Evolutionary conservation across 2,888 invertebrate genomes (phyloP).

Genomic region (Elysia crispata): DNA sequence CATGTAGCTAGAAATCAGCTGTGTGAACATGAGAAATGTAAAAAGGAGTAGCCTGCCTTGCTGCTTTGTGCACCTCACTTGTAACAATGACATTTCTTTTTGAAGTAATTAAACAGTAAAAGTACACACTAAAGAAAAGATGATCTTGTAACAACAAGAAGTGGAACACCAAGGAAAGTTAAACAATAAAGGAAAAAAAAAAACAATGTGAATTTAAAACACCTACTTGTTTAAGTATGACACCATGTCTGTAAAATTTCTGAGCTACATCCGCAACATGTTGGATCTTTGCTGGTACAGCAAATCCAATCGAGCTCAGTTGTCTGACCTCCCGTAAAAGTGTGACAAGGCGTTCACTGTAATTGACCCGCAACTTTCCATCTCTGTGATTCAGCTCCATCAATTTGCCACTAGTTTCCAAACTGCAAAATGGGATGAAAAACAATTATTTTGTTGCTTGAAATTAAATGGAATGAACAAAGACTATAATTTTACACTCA

Average conservation of each 20-base stretch:
- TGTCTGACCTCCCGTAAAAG: conserved; percentile 93
- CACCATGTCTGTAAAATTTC: conserved; percentile 89
- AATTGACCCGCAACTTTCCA: conserved; percentile 86
- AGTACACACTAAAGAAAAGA: no score
- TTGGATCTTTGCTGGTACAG: conserved; percentile 86
- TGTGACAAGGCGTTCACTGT: conserved; percentile 89
- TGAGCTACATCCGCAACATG: conserved; percentile 86
- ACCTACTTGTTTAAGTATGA: conserved; percentile 89
- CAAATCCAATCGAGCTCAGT: conserved; percentile 88
- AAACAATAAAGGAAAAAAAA: no score
- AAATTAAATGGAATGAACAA: conserved; percentile 21
- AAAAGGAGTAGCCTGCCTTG: no score
- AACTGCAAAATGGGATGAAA: conserved; percentile 69
- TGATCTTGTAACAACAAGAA: no score
- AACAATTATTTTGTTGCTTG: no score
- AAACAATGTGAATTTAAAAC: neutral
- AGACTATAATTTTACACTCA: neutral
- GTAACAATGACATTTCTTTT: no score
- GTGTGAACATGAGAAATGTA: no score
- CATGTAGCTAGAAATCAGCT: no score
- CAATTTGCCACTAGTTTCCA: conserved; percentile 79
- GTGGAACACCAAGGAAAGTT: no score
- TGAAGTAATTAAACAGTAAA: no score
- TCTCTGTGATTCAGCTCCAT: conserved; percentile 79
- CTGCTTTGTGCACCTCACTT: no score